A percentile compares a stretch with the other conserved stretches of the same genome.
Conservation (phyloP, 64 coral and sea anemone species). For the Trachythela sp. region DNA sequence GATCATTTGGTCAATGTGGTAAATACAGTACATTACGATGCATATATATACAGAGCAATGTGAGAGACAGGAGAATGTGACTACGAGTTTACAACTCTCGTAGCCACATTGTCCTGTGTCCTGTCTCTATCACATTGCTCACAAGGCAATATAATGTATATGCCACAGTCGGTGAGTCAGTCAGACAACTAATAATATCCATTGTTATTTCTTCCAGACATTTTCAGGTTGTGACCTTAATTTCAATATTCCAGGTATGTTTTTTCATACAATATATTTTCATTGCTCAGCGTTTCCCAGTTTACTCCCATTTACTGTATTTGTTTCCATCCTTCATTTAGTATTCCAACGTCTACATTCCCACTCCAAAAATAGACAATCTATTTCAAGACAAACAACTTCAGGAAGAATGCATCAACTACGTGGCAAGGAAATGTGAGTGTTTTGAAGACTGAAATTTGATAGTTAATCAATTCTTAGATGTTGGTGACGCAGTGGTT, state of each 20-base stretch:
- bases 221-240: constrained; percentile 72
- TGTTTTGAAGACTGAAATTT: neutral
- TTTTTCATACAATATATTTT: neutral
- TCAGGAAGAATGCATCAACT: constrained; percentile 82
- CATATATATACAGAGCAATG: too few relatives aligned
- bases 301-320: neutral
- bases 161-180: too few relatives aligned
- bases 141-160: too few relatives aligned
- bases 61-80: too few relatives aligned
- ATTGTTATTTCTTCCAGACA: constrained; percentile 36
- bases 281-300: too few relatives aligned
- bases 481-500: neutral
- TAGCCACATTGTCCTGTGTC: too few relatives aligned
- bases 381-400: constrained; percentile 62
- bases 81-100: too few relatives aligned
- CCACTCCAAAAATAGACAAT: constrained; percentile 72
- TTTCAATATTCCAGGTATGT: constrained; percentile 83
- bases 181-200: too few relatives aligned
- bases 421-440: constrained; percentile 75
- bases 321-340: constrained; percentile 3
- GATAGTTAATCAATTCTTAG: neutral
- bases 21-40: too few relatives aligned
- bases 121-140: too few relatives aligned
- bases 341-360: constrained; percentile 98
- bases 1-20: too few relatives aligned